Evolutionary conservation across 2,888 invertebrate genomes (phyloP), one percentile per base, ranked within the genome.

Genomic region (Coleophora flavipennella): DNA sequence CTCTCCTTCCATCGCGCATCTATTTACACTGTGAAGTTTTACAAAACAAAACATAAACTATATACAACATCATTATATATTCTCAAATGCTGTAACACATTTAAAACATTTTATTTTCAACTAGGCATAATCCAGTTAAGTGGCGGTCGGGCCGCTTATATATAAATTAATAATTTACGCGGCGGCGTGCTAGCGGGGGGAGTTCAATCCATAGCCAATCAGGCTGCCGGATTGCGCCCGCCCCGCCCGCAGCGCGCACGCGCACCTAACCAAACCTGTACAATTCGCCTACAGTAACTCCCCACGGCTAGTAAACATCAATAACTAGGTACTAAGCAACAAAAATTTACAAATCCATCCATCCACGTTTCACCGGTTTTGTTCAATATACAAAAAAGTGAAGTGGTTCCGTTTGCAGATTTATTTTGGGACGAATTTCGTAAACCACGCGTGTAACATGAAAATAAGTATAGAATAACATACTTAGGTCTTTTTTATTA

Each of bases 61-160:
- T 84, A 79, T 84, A 84, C 84, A 84, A 81, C 79, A 77, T 84
- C 71, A 71, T 83, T 81, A 84, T 77, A 84, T 78, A 83, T 84
- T 77, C 79, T 79, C 80, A 83, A 84, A 84, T 84, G 83, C 75
- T 78, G 75, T 81, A 84, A 84, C 83, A 84, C 83, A 83, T 84
- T 77, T 83, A 84, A 84, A 83, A 77, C 76, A 81, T 83, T 81
- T 83, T 55, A 81, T 77, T 74, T 76, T 83, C 69, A 83, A 83
- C 83, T 81, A 79, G 76, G 68, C 79, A 60, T 77, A 74, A 74
- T 69, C 76, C 70, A 72, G 67, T 71, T 65, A 70, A 61, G 68
- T 61, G 55, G 67, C 67, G 63, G 58, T 50, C 54, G 58, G 45
- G 54, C 64, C 67, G 61, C 62, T 48, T 57, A 34, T n/a, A 34